Percentiles rank a stretch among this genome's conserved stretches.
These are phyloP conservation scores for Noctuana brunneofusca DNA, from an alignment of 2,888 invertebrate genomes.

Conservation along the genomic window DNA sequence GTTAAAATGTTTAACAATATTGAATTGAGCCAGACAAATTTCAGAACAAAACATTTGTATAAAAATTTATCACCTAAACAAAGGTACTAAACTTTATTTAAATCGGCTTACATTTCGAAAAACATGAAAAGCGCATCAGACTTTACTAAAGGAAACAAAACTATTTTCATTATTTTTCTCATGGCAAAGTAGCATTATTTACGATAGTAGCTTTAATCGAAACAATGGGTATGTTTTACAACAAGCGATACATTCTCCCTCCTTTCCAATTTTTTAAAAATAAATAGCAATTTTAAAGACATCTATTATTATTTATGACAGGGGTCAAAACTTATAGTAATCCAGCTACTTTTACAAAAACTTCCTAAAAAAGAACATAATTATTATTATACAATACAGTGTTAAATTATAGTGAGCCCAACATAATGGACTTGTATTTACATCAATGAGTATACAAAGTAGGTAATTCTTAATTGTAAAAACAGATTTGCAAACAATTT, in stretches of 20 bases:
- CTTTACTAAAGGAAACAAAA: not conserved
- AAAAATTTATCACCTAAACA: not conserved
- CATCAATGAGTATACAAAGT: constrained; percentile 37
- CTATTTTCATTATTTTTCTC: not conserved
- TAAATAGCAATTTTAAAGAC: constrained; percentile 5
- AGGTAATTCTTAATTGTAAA: constrained; percentile 42
- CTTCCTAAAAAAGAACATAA: constrained; percentile 31
- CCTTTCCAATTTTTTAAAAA: constrained; percentile 36
- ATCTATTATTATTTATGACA: constrained; percentile 8
- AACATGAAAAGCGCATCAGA: not conserved
- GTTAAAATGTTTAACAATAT: not conserved
- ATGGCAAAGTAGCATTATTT: no score
- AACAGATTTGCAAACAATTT: constrained; percentile 92
- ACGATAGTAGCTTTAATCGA: no score
- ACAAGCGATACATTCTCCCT: constrained; percentile 39
- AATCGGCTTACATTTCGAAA: not conserved
- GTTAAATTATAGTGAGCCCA: constrained; percentile 12
- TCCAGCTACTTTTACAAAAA: constrained; percentile 44
- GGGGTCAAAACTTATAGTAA: constrained; percentile 38
- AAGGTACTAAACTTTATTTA: not conserved
- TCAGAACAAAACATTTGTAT: not conserved
- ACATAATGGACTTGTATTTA: constrained; percentile 35
- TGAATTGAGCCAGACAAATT: not conserved
- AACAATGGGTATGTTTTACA: constrained; percentile 5
- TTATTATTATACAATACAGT: constrained; percentile 2